Evolutionary conservation across 2,797 vertebrate species (phyloP).

Genomic region (Amniataba percoides): DNA sequence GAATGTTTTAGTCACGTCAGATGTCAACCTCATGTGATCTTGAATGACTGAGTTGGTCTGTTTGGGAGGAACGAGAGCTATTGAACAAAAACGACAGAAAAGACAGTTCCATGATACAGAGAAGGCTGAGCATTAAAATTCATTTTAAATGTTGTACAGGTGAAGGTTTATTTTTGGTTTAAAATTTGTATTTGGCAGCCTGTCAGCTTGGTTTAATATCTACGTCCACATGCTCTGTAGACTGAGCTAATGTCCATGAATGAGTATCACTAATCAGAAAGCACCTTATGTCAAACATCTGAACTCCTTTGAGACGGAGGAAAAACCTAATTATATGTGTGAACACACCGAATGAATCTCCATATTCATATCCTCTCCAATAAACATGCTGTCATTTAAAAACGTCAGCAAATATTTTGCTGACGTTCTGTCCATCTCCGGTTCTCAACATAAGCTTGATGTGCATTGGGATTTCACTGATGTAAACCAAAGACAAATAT

Average conservation of each 20-base stretch:
- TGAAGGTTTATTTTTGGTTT: background rate
- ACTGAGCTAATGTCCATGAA: background rate
- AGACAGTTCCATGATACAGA: background rate
- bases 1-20: background rate
- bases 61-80: background rate
- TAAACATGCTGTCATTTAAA: slow-evolving; percentile 40
- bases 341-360: slow-evolving; percentile 16
- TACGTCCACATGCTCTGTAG: background rate
- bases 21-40: background rate
- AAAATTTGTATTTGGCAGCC: slow-evolving; percentile 3
- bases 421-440: slow-evolving; percentile 28
- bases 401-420: slow-evolving; percentile 44
- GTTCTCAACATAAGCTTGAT: background rate
- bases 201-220: background rate
- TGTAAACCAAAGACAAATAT: background rate
- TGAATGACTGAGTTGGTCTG: background rate
- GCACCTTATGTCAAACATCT: slow-evolving; percentile 15
- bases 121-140: background rate
- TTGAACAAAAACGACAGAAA: slow-evolving; percentile 2
- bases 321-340: slow-evolving; percentile 23
- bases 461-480: background rate
- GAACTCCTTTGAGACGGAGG: slow-evolving; percentile 9
- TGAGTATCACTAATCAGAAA: slow-evolving; percentile 1
- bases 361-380: slow-evolving; percentile 10
- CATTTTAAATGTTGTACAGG: background rate